Evolutionary conservation across 2,113 vertebrate genomes (phyloP).

Genomic region (Actenoides hombroni): DNA sequence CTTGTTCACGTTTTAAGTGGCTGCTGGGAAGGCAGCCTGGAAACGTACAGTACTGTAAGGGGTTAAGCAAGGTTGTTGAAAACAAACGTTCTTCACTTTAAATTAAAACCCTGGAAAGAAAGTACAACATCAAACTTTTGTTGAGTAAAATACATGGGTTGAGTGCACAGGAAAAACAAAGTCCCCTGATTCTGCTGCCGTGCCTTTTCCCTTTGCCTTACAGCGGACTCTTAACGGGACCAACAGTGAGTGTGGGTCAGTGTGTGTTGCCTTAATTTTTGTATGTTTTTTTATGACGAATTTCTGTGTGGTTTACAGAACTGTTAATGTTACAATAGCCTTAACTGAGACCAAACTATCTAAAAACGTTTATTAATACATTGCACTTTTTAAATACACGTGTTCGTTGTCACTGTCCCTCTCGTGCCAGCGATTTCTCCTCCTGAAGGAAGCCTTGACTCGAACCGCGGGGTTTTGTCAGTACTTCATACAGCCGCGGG

Average conservation of each 20-base stretch:
- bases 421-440: neutral
- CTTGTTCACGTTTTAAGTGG: neutral
- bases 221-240: neutral
- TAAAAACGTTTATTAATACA: slow-evolving; percentile 66
- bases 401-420: neutral
- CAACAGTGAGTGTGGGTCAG: neutral
- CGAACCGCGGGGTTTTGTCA: fast-evolving
- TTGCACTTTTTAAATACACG: slow-evolving; percentile 52
- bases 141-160: neutral
- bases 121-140: neutral
- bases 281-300: slow-evolving; percentile 32
- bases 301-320: slow-evolving; percentile 70
- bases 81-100: neutral
- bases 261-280: slow-evolving; percentile 27
- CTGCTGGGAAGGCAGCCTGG: neutral
- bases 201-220: slow-evolving; percentile 40
- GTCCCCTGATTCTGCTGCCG: neutral
- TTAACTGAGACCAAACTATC: slow-evolving; percentile 67
- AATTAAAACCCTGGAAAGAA: neutral
- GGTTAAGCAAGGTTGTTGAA: slow-evolving; percentile 30
- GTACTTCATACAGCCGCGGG: fast-evolving
- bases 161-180: neutral
- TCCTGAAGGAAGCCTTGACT: fast-evolving
- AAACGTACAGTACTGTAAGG: neutral
- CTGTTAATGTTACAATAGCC: slow-evolving; percentile 57